Base-by-base conservation (phyloP, 2,888 invertebrate genomes). In the Carpatolechia fugitivella region DNA sequence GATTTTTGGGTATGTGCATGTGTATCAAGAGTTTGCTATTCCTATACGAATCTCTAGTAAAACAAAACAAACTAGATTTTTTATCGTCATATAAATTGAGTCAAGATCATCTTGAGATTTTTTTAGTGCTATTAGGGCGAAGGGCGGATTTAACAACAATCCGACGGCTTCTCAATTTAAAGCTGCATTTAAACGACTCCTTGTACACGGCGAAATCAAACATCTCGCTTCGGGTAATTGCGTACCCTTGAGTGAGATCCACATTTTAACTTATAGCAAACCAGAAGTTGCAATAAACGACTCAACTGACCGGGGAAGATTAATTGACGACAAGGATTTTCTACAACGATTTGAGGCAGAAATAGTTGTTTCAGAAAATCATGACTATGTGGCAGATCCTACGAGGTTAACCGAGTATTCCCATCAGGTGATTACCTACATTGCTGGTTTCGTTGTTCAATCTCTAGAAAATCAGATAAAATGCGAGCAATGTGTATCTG, bases 1-100 rank as follows among this genome's bases (percentile, higher is more conserved):
- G 66, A 1, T 65, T 66, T 47, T 40, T 66, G 7, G 65, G 61
- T 0, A 33, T 65, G 0, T 52, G 65, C 10, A 52, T 62, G 4
- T 30, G 58, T 29, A 65, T 63, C 59, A 57, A 52, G 7, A 66
- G 59, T 48, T 56, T 62, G 4, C 18, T 63, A 7, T 0, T 14
- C n/a, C 31, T 64, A 6, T 66, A 53, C 10, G 7, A 61, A 2
- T 20, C 57, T 6, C 55, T 61, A 0, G 30, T 49, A 14, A 35
- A 49, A 0, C 51, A 33, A 13, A 20, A 54, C 30, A 55, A 56
- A 1, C 10, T 20, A 6, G 10, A 35, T 6, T 49, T 33, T 30
- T 8, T 51, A 13, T 16, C 50, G 3, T 13, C 20, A 5, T 51
- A 40, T 10, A 51, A 51, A 36, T 11, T 49, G 0, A 58, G 59